Conservation (phyloP, 2,113 vertebrate species). For the Brienomyrus brachyistius region DNA sequence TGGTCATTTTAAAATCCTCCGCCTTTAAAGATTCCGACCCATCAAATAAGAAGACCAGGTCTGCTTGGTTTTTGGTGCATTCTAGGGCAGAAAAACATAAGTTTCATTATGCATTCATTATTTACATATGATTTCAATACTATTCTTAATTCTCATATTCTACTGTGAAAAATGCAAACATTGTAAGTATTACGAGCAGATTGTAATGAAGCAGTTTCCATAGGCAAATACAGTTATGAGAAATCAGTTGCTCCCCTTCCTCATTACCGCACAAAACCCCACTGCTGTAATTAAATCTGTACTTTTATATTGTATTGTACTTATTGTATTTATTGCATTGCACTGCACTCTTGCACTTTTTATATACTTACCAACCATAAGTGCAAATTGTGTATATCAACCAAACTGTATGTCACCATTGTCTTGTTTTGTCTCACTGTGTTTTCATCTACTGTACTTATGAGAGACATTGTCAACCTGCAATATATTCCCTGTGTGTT, state of each 20-base stretch:
- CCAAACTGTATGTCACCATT: not conserved
- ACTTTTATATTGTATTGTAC: not conserved
- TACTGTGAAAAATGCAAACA: not conserved
- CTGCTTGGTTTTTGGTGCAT: constrained; percentile 62
- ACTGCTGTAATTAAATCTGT: not conserved
- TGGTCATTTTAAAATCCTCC: constrained; percentile 51
- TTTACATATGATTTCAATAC: not conserved
- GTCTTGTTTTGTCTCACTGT: not conserved
- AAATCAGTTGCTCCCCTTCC: not conserved
- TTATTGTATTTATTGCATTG: not conserved
- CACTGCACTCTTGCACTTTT: not conserved
- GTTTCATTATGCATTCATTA: not conserved
- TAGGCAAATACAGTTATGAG: not conserved
- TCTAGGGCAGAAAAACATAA: constrained; percentile 42
- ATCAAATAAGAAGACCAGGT: constrained; percentile 75
- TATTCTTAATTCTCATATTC: not conserved
- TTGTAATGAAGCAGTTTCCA: not conserved
- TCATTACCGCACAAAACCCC: not conserved
- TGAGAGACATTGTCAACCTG: not conserved
- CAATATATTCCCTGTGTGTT: not conserved
- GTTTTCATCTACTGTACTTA: not conserved
- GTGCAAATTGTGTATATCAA: not conserved
- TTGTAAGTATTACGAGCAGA: not conserved
- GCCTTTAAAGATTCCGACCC: constrained; percentile 57
- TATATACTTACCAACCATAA: not conserved